Conservation (phyloP, 2,888 invertebrate species). For the Ramazzottius varieornatus region DNA sequence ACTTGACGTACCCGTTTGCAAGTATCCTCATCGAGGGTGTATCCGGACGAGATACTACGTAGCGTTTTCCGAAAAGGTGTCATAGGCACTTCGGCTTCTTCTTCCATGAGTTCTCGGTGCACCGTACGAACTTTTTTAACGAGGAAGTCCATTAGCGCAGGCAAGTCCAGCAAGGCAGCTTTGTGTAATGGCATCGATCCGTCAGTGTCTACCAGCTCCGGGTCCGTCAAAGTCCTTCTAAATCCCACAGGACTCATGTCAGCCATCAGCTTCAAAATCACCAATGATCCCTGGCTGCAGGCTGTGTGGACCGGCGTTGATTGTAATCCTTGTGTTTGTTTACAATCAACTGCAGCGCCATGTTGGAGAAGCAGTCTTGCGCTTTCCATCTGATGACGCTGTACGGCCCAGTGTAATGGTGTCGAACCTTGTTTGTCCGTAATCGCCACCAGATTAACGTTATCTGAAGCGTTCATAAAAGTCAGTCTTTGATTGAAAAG, state of each 20-base stretch:
- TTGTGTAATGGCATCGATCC: background rate
- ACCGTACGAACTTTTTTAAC: background rate
- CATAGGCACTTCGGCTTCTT: no score
- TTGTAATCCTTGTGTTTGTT: background rate
- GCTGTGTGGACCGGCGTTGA: background rate
- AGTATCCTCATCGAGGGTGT: no score
- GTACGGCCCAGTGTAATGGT: background rate
- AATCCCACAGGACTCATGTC: background rate
- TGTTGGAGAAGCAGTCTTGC: background rate
- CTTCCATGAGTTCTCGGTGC: no score
- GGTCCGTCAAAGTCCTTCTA: background rate
- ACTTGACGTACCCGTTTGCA: no score
- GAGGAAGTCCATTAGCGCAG: background rate
- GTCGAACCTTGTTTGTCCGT: background rate
- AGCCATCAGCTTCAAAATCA: background rate
- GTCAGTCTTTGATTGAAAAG: no score
- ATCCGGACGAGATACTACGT: no score
- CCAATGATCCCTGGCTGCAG: background rate
- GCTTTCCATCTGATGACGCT: background rate
- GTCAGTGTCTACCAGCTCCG: background rate
- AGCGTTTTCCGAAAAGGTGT: no score
- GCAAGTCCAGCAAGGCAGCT: background rate
- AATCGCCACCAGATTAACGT: background rate
- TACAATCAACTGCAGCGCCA: background rate
- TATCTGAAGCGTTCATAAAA: background rate